Conservation (phyloP, 2,113 vertebrate species). For the Nesoenas mayeri region DNA sequence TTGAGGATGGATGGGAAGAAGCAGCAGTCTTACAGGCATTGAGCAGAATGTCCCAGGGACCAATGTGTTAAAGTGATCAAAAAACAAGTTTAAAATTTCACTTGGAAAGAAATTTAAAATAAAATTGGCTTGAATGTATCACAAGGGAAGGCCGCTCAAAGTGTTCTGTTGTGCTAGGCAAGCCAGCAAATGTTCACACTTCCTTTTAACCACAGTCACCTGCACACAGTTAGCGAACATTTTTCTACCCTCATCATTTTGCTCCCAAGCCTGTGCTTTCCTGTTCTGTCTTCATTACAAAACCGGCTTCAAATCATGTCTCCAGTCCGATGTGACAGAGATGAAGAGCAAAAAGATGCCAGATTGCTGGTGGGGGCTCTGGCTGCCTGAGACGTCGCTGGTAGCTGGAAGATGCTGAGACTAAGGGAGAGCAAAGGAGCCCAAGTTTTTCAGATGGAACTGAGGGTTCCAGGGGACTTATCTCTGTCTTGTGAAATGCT, state of each 20-base stretch:
- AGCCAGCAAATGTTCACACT: slow-evolving; percentile 60
- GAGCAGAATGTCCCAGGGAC: slow-evolving; percentile 24
- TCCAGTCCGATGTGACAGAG: slow-evolving; percentile 10
- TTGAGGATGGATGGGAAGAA: neutral
- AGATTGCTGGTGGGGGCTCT: slow-evolving; percentile 28
- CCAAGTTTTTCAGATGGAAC: neutral
- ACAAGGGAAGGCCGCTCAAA: neutral
- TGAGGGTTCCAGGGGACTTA: slow-evolving; percentile 1
- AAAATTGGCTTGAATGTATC: slow-evolving; percentile 1
- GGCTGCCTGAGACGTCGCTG: neutral
- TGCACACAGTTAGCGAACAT: slow-evolving; percentile 13
- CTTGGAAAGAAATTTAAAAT: slow-evolving; percentile 36
- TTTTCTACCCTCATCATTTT: slow-evolving; percentile 25
- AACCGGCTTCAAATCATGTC: slow-evolving; percentile 15
- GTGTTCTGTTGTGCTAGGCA: slow-evolving; percentile 45
- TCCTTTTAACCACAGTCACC: slow-evolving; percentile 52
- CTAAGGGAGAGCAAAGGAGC: neutral
- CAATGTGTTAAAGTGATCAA: slow-evolving; percentile 39
- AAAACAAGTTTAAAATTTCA: slow-evolving; percentile 21
- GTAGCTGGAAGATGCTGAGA: neutral
- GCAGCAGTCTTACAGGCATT: neutral
- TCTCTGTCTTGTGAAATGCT: neutral
- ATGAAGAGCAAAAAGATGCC: slow-evolving; percentile 1
- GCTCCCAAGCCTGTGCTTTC: slow-evolving; percentile 6
- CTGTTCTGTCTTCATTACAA: neutral